These are phyloP conservation scores for Temnopleurus reevesii DNA, from an alignment of 53 echinoderm and acorn worm genomes.

Conservation along the genomic window DNA sequence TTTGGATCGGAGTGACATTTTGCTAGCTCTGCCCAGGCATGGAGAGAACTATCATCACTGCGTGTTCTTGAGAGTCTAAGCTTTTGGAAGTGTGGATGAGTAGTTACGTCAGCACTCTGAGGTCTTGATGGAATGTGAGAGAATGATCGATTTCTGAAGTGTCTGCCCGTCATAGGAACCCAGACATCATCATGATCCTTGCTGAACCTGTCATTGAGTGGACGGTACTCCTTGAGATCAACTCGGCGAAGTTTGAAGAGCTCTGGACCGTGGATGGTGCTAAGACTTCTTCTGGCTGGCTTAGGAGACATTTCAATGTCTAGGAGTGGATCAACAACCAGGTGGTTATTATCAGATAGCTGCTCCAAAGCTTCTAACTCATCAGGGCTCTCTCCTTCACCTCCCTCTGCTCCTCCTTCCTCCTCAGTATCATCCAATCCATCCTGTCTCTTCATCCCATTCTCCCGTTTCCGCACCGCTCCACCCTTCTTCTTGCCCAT, in stretches of 20 bases:
- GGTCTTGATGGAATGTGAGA: conserved; percentile 66
- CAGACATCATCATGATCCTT: conserved; percentile 76
- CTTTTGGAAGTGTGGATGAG: conserved; percentile 63
- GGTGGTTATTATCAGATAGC: conserved; percentile 60
- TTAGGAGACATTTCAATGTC: conserved; percentile 53
- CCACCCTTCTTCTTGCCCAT: conserved; percentile 48
- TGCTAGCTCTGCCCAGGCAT: conserved; percentile 61
- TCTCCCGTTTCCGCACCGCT: conserved; percentile 51
- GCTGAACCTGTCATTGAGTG: conserved; percentile 51
- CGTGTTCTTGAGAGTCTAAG: conserved; percentile 65
- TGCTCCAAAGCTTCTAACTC: conserved; percentile 90
- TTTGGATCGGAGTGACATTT: conserved; percentile 84
- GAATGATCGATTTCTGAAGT: conserved; percentile 56
- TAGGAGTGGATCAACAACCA: conserved; percentile 16
- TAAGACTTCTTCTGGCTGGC: conserved; percentile 16
- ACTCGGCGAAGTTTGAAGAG: conserved; percentile 66
- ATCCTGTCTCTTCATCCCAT: conserved; percentile 48
- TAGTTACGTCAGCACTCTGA: conserved; percentile 66
- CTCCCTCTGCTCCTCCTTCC: conserved; percentile 59
- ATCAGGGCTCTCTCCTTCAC: conserved; percentile 86
- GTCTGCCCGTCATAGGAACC: conserved; percentile 63
- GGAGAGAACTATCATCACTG: conserved; percentile 70
- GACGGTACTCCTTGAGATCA: conserved; percentile 76
- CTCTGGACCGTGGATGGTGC: conserved; percentile 42
- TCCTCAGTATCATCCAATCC: conserved; percentile 72